Evolutionary conservation across 2,797 vertebrate genomes (phyloP), one percentile per base, ranked within the genome.

Genomic region (Hirundo rustica): DNA sequence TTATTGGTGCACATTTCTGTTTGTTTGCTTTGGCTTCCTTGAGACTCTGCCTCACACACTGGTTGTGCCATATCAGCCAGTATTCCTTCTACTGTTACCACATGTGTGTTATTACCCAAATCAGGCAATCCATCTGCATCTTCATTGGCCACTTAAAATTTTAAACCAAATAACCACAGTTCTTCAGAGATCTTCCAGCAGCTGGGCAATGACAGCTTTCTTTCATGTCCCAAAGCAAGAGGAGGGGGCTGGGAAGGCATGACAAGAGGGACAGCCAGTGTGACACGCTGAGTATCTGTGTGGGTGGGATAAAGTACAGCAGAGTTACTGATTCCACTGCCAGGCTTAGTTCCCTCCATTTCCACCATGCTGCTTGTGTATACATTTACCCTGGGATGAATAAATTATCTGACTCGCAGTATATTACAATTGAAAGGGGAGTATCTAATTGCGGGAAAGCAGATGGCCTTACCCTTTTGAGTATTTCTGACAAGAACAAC

Each of bases 381-480:
- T 66, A 80, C 5, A 17, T 92, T 96, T 70, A 79, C 60, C 89
- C 20, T 93, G 95, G 95, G 95, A 96, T 91, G 95, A 93, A 94
- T 96, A 96, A 96, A 96, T 97, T 94, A 94, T 34, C 81, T 42
- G 51, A 73, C 66, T 94, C 48, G 10, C 82, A 80, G 81, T 92
- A 86, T 62, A 91, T 78, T 95, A 96, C 95, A 94, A 92, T 79
- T 91, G 92, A 94, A 93, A 91, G 45, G 92, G 95, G 94, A 96
- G 62, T 88, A 91, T 86, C 92, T 96, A 96, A 95, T 86, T 95
- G 91, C 95, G 94, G 73, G 85, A 94, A 95, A 96, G 85, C 96
- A 97, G 95, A 96, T 97, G 95, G 89, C 55, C 55, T 92, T 95
- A 95, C 58, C 66, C 89, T 94, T 94, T 91, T 60, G 93, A 96